Base-by-base conservation (phyloP, 2,888 invertebrate genomes). In the Agrilus cyanescens region DNA sequence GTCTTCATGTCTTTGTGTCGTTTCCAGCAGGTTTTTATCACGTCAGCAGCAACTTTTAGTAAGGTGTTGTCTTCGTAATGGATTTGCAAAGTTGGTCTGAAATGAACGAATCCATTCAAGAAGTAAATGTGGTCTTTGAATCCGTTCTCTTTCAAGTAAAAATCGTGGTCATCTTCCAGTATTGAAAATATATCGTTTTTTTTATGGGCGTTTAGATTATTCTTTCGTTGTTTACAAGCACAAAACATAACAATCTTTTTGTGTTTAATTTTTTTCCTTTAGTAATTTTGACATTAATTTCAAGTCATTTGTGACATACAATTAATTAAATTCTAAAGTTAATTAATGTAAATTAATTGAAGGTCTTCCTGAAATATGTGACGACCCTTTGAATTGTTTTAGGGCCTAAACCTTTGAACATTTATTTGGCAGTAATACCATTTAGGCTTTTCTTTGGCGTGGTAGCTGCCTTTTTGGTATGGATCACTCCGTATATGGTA, bases 361-460 rank as follows among this genome's bases (percentile, higher is more conserved):
- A 18, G 5, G 4, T 18, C 3, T 35, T 40, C 4, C 35, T n/a
- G 5, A 33, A 33, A 33, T 33, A 33, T 10, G 25, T 2, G 25
- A 25, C 4, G 25, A 13, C 15, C 4, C 12, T 13, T 31, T 30
- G 20, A 89, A 90, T 90, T 0, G 10, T 57, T 55, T 78, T 85
- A 12, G 94, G 96, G 3, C 86, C 90, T 0, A 75, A 80, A 43
- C 97, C 98, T 0, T 75, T 98, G 67, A 80, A 87, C 42, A 72
- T 96, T 34, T 95, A 85, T 71, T 65, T 96, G 7, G 82, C 80
- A 55, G 93, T 94, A 0, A 86, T 89, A 61, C 96, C 96, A 0
- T 80, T 81, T 54, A 82, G 97, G 50, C 70, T 98, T 34, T 49
- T 83, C 8, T 85, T 96, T 60, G 91, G 94, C 1, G 72, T 93